Evolutionary conservation across 2,797 vertebrate genomes (phyloP).

Genomic region (Microctenopoma lineatum): DNA sequence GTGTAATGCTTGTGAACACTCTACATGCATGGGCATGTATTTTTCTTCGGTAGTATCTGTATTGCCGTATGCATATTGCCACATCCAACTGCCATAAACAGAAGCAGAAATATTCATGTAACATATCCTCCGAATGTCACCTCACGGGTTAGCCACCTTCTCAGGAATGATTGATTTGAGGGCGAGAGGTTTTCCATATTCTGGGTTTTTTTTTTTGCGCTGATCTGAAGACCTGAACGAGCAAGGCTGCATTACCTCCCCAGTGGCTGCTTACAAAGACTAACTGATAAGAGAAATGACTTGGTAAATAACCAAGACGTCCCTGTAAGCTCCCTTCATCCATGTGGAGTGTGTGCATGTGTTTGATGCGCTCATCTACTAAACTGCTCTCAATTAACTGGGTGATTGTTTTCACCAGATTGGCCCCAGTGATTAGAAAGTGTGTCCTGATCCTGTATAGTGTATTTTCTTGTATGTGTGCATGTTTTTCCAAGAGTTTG

Average conservation of each 20-base stretch:
- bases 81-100: conserved; percentile 34
- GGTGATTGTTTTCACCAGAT: conserved; percentile 81
- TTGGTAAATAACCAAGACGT: conserved; percentile 80
- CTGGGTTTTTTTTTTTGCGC: conserved; percentile 16
- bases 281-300: conserved; percentile 81
- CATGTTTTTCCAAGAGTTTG: conserved; percentile 30
- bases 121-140: conserved; percentile 34
- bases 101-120: conserved; percentile 15
- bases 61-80: conserved; percentile 21
- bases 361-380: conserved; percentile 71
- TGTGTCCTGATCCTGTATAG: conserved; percentile 38
- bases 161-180: conserved; percentile 57
- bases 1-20: conserved; percentile 40
- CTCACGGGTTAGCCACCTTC: conserved; percentile 45
- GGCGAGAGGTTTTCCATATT: conserved; percentile 11
- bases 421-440: conserved; percentile 74
- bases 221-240: conserved; percentile 67
- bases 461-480: conserved; percentile 25
- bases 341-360: conserved; percentile 33
- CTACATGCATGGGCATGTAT: conserved; percentile 27
- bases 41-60: conserved; percentile 23
- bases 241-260: conserved; percentile 78
- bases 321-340: conserved; percentile 64
- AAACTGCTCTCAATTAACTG: conserved; percentile 83
- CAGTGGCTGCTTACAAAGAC: conserved; percentile 81